Percentiles rank a stretch among this genome's conserved stretches.
Conservation (phyloP, 2,888 invertebrate genomes). For the Sarcophaga variegata region DNA sequence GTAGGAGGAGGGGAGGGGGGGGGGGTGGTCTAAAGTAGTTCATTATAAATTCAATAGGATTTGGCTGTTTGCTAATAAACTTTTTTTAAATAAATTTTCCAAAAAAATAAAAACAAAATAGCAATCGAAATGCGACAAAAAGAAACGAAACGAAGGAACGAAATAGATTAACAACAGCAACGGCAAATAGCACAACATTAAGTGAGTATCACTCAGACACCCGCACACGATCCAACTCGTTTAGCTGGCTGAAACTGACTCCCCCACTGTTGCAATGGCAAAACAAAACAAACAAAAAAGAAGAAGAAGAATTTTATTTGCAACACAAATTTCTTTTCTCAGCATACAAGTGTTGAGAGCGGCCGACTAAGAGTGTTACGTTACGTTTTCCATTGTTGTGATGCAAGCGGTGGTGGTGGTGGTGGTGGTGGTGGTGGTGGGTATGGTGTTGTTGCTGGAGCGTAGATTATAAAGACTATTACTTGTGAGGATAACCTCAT, state of each 20-base stretch:
- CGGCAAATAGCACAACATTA: slow-evolving; percentile 44
- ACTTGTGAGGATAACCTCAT: slow-evolving; percentile 72
- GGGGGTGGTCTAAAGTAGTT: slow-evolving; percentile 23
- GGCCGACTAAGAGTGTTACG: slow-evolving; percentile 21
- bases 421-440: background rate
- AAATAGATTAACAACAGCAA: slow-evolving; percentile 61
- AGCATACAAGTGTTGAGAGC: slow-evolving; percentile 67
- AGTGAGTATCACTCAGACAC: slow-evolving; percentile 44
- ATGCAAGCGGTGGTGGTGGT: background rate
- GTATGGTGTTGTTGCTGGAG: background rate
- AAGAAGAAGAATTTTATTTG: too few species aligned
- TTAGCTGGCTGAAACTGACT: slow-evolving; percentile 1
- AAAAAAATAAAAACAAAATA: background rate
- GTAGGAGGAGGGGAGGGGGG: background rate
- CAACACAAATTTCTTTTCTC: slow-evolving; percentile 32
- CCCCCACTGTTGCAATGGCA: slow-evolving; percentile 40
- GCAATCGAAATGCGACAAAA: slow-evolving; percentile 1
- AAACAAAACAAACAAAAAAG: background rate
- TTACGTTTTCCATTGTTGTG: background rate
- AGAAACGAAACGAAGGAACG: background rate
- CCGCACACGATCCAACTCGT: background rate
- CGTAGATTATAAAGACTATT: slow-evolving; percentile 37
- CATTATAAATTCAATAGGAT: slow-evolving; percentile 68
- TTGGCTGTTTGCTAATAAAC: slow-evolving; percentile 61
- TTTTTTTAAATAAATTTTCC: slow-evolving; percentile 63